A percentile compares a stretch with the other conserved stretches of the same genome.
These are phyloP conservation scores for Rutpela maculata DNA, from an alignment of 2,888 invertebrate genomes.

Conservation along the genomic window DNA sequence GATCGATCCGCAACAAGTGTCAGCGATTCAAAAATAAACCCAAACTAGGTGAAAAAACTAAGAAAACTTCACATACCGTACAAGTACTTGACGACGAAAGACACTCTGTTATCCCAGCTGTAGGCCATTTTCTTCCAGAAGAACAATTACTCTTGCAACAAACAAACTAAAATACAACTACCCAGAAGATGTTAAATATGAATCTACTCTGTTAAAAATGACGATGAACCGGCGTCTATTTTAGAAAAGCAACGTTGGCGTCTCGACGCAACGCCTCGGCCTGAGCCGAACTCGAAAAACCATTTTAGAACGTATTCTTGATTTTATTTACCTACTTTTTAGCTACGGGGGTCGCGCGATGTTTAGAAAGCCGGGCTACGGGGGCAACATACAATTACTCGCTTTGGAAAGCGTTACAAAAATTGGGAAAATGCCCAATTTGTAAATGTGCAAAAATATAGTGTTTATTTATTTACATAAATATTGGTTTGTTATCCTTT, in stretches of 20 bases:
- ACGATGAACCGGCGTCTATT: slow-evolving; percentile 63
- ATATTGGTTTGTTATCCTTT: too few relatives aligned
- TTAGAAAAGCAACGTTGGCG: slow-evolving; percentile 59
- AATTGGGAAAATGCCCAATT: too few relatives aligned
- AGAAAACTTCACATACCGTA: slow-evolving; percentile 80
- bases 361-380: neutral
- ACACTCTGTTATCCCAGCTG: slow-evolving; percentile 89
- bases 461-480: too few relatives aligned
- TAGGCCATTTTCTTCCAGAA: slow-evolving; percentile 79
- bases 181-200: slow-evolving; percentile 49
- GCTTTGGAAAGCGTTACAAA: too few relatives aligned
- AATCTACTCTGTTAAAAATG: slow-evolving; percentile 55
- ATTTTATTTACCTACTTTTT: slow-evolving; percentile 22
- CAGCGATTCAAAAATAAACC: slow-evolving; percentile 23
- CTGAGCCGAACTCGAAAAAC: slow-evolving; percentile 32
- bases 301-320: slow-evolving; percentile 39
- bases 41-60: slow-evolving; percentile 9
- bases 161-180: slow-evolving; percentile 41
- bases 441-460: too few relatives aligned
- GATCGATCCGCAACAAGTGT: slow-evolving; percentile 38
- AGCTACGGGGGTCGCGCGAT: neutral
- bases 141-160: slow-evolving; percentile 26
- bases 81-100: slow-evolving; percentile 87
- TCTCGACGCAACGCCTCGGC: slow-evolving; percentile 40
- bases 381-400: too few relatives aligned